Conservation (phyloP, 2,797 vertebrate species). For the Myotis daubentonii region DNA sequence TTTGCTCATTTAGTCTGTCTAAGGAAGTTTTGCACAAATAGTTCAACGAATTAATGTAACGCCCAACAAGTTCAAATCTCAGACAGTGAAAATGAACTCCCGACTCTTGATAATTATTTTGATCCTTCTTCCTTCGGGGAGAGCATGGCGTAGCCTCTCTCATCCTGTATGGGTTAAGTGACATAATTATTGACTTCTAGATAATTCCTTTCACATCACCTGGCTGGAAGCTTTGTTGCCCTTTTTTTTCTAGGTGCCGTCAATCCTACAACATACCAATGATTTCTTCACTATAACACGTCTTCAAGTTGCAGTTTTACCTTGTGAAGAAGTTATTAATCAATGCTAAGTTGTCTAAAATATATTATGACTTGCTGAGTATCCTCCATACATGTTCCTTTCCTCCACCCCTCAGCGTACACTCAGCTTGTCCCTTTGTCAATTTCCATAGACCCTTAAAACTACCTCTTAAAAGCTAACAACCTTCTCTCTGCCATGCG, state of each 20-base stretch:
- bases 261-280: neutral
- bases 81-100: slow-evolving; percentile 1
- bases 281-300: neutral
- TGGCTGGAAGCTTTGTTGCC: neutral
- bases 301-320: slow-evolving; percentile 18
- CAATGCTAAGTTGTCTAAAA: neutral
- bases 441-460: neutral
- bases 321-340: neutral
- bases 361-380: neutral
- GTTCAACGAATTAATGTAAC: neutral
- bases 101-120: neutral
- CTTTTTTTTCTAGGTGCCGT: neutral
- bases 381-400: no score
- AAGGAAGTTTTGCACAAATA: neutral
- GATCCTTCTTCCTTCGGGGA: neutral
- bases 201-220: neutral
- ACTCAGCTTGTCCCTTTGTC: neutral
- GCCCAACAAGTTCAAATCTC: slow-evolving; percentile 11
- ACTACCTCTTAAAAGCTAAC: neutral
- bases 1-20: neutral
- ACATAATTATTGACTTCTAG: neutral
- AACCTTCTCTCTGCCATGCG: neutral
- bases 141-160: neutral
- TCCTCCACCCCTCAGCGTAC: neutral
- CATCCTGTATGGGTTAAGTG: neutral